Evolutionary conservation across 2,888 invertebrate genomes (phyloP).

Genomic region (Pyrgus malvae): DNA sequence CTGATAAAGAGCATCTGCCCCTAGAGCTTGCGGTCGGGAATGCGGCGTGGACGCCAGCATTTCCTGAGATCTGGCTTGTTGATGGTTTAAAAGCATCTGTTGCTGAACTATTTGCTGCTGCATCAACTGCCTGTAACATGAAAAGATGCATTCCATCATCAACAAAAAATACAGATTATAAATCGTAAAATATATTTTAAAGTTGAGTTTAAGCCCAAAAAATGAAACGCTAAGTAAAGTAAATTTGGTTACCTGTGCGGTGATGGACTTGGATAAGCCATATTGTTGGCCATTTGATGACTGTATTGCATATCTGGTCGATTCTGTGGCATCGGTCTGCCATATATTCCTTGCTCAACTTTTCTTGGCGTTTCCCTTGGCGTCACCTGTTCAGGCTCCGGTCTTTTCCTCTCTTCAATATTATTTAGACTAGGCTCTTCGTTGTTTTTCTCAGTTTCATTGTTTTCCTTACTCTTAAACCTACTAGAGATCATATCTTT

Average conservation of each 20-base stretch:
- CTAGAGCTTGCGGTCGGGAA: constrained; percentile 60
- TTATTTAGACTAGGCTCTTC: constrained; percentile 83
- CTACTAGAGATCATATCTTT: constrained; percentile 92
- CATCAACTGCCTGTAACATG: constrained; percentile 58
- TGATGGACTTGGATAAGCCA: constrained; percentile 72
- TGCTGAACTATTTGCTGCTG: constrained; percentile 77
- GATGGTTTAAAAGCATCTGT: constrained; percentile 68
- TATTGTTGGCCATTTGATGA: constrained; percentile 65
- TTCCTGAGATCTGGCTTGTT: constrained; percentile 81
- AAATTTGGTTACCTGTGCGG: constrained; percentile 75
- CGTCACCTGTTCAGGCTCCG: constrained; percentile 67
- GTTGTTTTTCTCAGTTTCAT: constrained; percentile 76
- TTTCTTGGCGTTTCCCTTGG: constrained; percentile 73
- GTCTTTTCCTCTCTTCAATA: constrained; percentile 80
- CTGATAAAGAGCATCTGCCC: constrained; percentile 74
- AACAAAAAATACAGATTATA: no score
- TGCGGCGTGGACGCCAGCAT: constrained; percentile 69
- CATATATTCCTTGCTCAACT: constrained; percentile 83
- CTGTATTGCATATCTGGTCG: constrained; percentile 73
- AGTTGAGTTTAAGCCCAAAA: no score
- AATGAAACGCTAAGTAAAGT: no score
- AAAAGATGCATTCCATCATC: not conserved
- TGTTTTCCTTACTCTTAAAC: constrained; percentile 85
- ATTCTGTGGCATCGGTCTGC: constrained; percentile 80
- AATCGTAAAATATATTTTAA: no score